Evolutionary conservation across 2,797 vertebrate species (phyloP), one percentile per base, ranked within the genome.

Genomic region (Orientallactaga sibirica): DNA sequence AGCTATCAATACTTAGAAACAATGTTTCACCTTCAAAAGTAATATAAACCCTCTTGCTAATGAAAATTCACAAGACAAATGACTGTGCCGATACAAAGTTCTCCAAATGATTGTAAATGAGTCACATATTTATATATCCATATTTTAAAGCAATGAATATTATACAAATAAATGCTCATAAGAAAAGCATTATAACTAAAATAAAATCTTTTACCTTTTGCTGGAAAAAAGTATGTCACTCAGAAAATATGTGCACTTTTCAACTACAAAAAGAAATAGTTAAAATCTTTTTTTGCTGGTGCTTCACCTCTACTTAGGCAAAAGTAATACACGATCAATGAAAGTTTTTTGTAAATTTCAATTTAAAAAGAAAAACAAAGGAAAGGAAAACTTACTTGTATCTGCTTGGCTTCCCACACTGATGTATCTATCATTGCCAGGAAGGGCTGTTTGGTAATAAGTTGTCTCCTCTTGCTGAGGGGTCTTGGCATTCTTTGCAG

Each of bases 381-480:
- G 12, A 95, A 91, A 95, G 75, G 81, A 96, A 97, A 93, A 98
- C 99, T 97, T 98, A 99, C 99, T 99, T 91, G 99, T 99, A 93
- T 99, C 99, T 87, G 99, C 99, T 97, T 99, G 99, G 98, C 99
- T 99, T 97, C 99, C 99, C 98, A 99, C 99, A 3, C 99, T 99
- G 99, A 99, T 99, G 85, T 99, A 99, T 98, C 99, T 98, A 98
- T 99, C 99, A 76, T 99, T 99, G 96, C 99, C 98, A 95, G 99
- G 98, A 97, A 99, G 99, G 1, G 99, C 98, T 6, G 99, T 99
- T 97, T 99, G 99, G 97, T 99, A 99, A 97, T 99, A 99, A 22
- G 99, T 98, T 8, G 99, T 98, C 97, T 99, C 99, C 98, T 99
- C 99, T 94, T 99, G 98, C 97, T 99, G 99, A 90, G 99, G 99